Conservation (phyloP, 2,113 vertebrate species). For the Thunnus thynnus region DNA sequence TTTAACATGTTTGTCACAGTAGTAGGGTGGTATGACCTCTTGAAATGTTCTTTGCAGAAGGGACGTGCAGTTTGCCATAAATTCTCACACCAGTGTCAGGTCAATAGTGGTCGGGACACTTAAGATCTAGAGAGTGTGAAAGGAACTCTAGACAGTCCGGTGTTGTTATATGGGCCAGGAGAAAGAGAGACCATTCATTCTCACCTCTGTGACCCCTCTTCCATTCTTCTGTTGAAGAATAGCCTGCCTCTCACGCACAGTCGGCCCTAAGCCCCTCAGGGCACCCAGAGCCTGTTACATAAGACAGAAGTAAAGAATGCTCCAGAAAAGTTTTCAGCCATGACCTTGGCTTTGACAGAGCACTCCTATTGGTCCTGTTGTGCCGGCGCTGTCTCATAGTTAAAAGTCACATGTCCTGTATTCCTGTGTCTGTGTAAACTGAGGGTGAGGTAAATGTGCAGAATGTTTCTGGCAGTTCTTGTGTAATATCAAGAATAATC, state of each 20-base stretch:
- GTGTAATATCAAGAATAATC: not conserved
- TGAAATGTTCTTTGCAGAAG: constrained; percentile 2
- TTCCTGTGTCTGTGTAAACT: not conserved
- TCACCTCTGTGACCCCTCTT: constrained; percentile 69
- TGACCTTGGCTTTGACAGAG: constrained; percentile 71
- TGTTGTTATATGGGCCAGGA: constrained; percentile 65
- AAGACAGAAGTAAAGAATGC: constrained; percentile 69
- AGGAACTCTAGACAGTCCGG: constrained; percentile 48
- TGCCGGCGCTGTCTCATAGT: constrained; percentile 39
- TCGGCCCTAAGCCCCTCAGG: constrained; percentile 51
- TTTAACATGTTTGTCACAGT: constrained; percentile 35
- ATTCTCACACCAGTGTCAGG: constrained; percentile 45
- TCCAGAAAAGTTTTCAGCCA: constrained; percentile 67
- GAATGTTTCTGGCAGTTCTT: not conserved
- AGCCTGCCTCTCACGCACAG: constrained; percentile 63
- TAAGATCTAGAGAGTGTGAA: constrained; percentile 55
- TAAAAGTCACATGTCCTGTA: constrained; percentile 45
- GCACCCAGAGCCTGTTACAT: constrained; percentile 52
- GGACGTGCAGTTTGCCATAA: constrained; percentile 36
- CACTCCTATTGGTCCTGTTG: constrained; percentile 27
- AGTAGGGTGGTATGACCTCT: constrained; percentile 7
- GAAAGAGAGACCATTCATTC: constrained; percentile 66
- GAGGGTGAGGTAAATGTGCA: not conserved
- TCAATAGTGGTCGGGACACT: constrained; percentile 51
- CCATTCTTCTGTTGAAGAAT: constrained; percentile 72